These are phyloP conservation scores for Stomatorhinus walkeri DNA, from an alignment of 2,797 vertebrate genomes.

Conservation along the genomic window DNA sequence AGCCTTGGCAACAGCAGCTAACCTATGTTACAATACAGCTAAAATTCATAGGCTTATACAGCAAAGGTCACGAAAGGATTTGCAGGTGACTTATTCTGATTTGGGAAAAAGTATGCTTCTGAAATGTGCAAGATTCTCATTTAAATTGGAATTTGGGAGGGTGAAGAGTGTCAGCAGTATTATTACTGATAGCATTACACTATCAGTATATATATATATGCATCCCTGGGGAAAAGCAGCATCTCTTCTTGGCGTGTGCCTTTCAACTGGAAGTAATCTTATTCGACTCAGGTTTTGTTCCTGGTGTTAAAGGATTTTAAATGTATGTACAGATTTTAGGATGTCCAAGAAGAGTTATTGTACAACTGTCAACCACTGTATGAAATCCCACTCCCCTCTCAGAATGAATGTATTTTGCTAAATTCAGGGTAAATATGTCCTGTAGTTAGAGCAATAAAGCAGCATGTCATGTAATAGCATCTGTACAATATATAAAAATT, in stretches of 20 bases:
- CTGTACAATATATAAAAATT: neutral
- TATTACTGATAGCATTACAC: neutral
- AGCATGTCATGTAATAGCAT: constrained; percentile 21
- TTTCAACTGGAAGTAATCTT: constrained; percentile 23
- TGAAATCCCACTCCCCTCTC: constrained; percentile 30
- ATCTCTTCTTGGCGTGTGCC: constrained; percentile 46
- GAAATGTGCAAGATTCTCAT: neutral
- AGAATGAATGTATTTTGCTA: constrained; percentile 41
- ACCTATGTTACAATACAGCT: neutral
- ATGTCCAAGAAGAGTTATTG: constrained; percentile 24
- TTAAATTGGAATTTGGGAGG: neutral
- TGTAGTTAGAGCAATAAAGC: constrained; percentile 29
- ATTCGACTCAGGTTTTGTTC: constrained; percentile 14
- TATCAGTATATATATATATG: neutral
- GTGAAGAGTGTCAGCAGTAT: neutral
- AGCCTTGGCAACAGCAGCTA: neutral
- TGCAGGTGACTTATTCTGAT: neutral
- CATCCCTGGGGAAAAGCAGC: constrained; percentile 34
- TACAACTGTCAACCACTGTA: constrained; percentile 17
- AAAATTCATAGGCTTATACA: neutral
- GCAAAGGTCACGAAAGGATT: neutral
- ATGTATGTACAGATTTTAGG: constrained; percentile 19
- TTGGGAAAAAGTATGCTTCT: neutral
- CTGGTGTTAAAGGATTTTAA: neutral
- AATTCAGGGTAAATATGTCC: constrained; percentile 26